A percentile compares a stretch with the other conserved stretches of the same genome.
phyloP scores from a whole-genome alignment of 2,797 vertebrate species.

The Diplodus puntazzo region DNA sequence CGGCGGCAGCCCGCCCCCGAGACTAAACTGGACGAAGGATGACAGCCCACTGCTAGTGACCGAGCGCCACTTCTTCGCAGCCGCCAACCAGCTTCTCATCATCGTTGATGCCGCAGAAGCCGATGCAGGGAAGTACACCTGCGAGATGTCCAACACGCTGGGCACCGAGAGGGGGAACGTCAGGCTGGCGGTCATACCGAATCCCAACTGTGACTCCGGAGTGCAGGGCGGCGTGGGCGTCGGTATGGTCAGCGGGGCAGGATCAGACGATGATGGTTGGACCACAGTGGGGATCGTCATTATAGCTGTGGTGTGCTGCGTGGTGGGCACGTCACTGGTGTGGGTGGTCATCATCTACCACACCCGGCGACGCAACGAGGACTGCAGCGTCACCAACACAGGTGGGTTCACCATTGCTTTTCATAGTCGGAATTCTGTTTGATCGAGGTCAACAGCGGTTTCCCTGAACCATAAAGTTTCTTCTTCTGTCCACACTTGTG shows the following conservation, averaged over 20 bases:
- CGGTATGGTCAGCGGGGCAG: constrained; percentile 17
- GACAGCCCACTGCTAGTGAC: constrained; percentile 92
- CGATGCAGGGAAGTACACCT: constrained; percentile 95
- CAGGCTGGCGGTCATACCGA: constrained; percentile 90
- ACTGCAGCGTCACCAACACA: constrained; percentile 98
- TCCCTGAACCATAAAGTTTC: neutral
- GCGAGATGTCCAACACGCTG: constrained; percentile 96
- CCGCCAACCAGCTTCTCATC: constrained; percentile 96
- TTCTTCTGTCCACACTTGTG: too few species aligned
- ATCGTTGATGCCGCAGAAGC: constrained; percentile 93
- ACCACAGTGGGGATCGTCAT: constrained; percentile 96
- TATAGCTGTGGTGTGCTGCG: constrained; percentile 98
- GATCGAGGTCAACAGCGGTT: too few species aligned
- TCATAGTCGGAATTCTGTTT: neutral
- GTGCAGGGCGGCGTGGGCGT: constrained; percentile 62
- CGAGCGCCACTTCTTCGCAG: constrained; percentile 97
- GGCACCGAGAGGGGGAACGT: constrained; percentile 95
- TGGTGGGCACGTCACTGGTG: constrained; percentile 97
- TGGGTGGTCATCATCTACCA: constrained; percentile 99
- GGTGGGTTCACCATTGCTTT: constrained; percentile 79
- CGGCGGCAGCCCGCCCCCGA: constrained; percentile 92
- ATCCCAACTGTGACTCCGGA: constrained; percentile 94
- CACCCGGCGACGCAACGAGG: constrained; percentile 93
- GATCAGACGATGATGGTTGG: constrained; percentile 91
- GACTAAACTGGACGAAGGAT: constrained; percentile 97